phyloP scores from a whole-genome alignment of 2,797 vertebrate species.

The Chloroceryle inda region DNA sequence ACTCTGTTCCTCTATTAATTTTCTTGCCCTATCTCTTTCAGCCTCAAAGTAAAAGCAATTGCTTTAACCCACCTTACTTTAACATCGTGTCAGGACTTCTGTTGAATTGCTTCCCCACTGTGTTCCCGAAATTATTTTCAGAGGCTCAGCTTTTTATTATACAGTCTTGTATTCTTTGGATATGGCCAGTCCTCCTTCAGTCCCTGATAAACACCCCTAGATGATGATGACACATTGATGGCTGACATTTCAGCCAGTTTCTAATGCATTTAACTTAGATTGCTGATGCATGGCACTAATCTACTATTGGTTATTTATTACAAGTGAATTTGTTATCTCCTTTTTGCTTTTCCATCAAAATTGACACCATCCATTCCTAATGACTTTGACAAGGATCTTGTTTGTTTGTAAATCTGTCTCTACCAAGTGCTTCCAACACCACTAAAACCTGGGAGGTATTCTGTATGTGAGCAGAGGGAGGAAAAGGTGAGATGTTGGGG shows the following conservation, averaged over 20 bases:
- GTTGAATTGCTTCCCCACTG: neutral
- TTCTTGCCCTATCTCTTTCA: neutral
- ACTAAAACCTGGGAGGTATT: rapidly evolving
- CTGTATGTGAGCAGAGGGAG: neutral
- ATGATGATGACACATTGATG: neutral
- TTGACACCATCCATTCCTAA: rapidly evolving
- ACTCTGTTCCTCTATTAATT: neutral
- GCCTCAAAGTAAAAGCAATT: neutral
- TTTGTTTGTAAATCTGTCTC: neutral
- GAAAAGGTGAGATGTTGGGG: neutral
- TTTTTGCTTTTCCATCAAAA: neutral
- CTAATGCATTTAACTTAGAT: neutral
- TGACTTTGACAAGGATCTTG: neutral
- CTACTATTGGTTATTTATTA: neutral
- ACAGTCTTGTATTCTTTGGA: neutral
- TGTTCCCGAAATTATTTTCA: neutral
- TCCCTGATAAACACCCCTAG: neutral
- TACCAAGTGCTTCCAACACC: neutral
- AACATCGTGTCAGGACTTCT: neutral
- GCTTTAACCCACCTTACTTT: neutral
- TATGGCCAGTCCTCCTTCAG: neutral
- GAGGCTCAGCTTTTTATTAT: neutral
- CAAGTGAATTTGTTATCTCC: neutral
- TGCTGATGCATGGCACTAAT: neutral
- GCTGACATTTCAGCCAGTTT: neutral